Base-by-base conservation (phyloP, 2,888 invertebrate species). In the Lasioglossum leucozonium region DNA sequence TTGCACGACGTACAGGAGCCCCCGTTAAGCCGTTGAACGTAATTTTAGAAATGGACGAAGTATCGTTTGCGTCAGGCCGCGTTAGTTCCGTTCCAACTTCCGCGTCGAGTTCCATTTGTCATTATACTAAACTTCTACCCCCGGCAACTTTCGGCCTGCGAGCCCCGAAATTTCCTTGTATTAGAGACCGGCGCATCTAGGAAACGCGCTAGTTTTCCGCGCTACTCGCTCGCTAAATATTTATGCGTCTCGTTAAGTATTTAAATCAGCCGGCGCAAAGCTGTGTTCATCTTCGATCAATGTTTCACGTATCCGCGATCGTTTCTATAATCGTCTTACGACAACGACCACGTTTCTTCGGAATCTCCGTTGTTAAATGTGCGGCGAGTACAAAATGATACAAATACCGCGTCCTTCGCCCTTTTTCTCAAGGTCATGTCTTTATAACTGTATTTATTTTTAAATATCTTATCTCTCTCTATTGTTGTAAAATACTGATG, bases 41-140 rank as follows among this genome's bases (percentile, higher is more conserved):
- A 85, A 86, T 86, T 86, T 86, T 85, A 34, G 85, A 78, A 85
- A 85, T 85, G 85, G 77, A 85, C 72, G 72, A 76, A 75, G 78
- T 81, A 77, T 86, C 72, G 77, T 78, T 82, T 78, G 73, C 73
- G 77, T 78, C 81, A 18, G 40, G 44, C 37, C 62, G 79, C 71
- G 74, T 84, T 84, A 77, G 79, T 73, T 77, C 75, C 40, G 58
- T 72, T 75, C 51, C 72, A 85, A 86, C 77, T 85, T 81, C 81
- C 69, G 26, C 72, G 16, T 16, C 42, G 58, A 51, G 77, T 72
- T 76, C 81, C 78, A 81, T 85, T 86, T 81, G 85, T 85, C 85
- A 81, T 85, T 81, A 44, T 65, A 58, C 75, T 44, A 71, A 81
- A 85, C 81, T 77, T 80, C 47, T 3, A 13, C 16, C n/a, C 16